Evolutionary conservation across 2,888 invertebrate species (phyloP).

Genomic region (Rhorus exstirpatorius): DNA sequence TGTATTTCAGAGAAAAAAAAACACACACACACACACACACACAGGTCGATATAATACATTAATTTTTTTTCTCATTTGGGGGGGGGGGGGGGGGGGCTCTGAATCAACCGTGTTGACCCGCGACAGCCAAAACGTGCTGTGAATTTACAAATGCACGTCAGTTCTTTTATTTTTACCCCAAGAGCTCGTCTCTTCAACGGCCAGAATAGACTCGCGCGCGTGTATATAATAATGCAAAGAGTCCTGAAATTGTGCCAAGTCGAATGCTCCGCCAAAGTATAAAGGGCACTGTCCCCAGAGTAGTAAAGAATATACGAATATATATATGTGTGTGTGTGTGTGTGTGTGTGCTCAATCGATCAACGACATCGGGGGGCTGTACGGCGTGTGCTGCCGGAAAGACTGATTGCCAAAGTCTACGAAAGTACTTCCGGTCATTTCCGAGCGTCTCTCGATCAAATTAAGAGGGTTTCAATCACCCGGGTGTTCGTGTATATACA

Average conservation of each 20-base stretch:
- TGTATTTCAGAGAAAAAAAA: too few species aligned
- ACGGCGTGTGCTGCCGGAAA: conserved; percentile 21
- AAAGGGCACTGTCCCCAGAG: conserved; percentile 33
- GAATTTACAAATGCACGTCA: conserved; percentile 47
- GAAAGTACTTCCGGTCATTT: conserved; percentile 52
- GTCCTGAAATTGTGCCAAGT: conserved; percentile 69
- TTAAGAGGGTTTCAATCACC: conserved; percentile 46
- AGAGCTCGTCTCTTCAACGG: conserved; percentile 54
- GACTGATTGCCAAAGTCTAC: conserved; percentile 52
- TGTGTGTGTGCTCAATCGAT: conserved; percentile 44
- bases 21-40: background rate
- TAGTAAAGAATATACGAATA: too few species aligned
- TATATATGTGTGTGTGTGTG: background rate
- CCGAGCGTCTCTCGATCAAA: conserved; percentile 41
- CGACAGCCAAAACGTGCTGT: conserved; percentile 52
- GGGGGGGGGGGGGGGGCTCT: too few species aligned
- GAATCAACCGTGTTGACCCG: conserved; percentile 52
- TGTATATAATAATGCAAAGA: conserved; percentile 66
- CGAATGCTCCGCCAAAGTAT: conserved; percentile 63
- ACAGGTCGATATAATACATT: background rate
- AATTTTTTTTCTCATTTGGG: conserved; percentile 37
- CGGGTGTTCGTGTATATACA: background rate
- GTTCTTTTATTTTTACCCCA: conserved; percentile 5
- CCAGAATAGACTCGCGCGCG: conserved; percentile 57
- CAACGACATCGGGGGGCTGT: conserved; percentile 47